Conservation (phyloP, 2,888 invertebrate species). For the Drosophila lacicola region DNA sequence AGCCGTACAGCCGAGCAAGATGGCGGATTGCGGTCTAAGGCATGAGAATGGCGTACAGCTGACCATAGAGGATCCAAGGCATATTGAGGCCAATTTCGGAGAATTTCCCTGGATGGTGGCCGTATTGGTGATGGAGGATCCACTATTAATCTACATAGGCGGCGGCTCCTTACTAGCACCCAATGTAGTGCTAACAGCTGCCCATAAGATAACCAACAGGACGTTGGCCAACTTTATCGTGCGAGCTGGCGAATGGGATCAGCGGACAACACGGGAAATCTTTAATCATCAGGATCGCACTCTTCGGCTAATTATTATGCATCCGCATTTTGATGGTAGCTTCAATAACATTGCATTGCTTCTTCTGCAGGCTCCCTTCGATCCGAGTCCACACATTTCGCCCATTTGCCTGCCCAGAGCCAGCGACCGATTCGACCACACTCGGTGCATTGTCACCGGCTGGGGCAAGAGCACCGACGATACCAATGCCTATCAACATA, state of each 20-base stretch:
- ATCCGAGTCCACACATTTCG: constrained; percentile 12
- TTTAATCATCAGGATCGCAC: constrained; percentile 12
- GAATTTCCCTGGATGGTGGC: constrained; percentile 42
- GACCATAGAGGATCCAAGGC: background rate
- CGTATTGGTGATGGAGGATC: background rate
- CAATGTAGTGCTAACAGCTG: constrained; percentile 35
- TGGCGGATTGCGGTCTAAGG: constrained; percentile 14
- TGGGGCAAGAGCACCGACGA: constrained; percentile 74
- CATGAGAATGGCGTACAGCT: constrained; percentile 18
- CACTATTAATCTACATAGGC: constrained; percentile 7
- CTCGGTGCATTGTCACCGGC: constrained; percentile 72
- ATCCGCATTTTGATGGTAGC: background rate
- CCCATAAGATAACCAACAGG: constrained; percentile 14
- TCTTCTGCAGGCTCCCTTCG: constrained; percentile 1
- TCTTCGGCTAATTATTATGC: constrained; percentile 8
- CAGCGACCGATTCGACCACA: background rate
- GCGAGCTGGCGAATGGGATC: constrained; percentile 40
- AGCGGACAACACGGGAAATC: background rate
- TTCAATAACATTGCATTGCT: constrained; percentile 32
- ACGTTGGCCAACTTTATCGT: background rate
- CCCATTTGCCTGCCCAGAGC: constrained; percentile 32
- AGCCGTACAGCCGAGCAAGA: rapidly evolving
- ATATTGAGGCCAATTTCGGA: constrained; percentile 15
- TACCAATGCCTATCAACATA: constrained; percentile 86
- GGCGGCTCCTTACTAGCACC: constrained; percentile 34